These are phyloP conservation scores for Megaceryle torquata DNA, from an alignment of 2,113 vertebrate genomes.

Conservation along the genomic window DNA sequence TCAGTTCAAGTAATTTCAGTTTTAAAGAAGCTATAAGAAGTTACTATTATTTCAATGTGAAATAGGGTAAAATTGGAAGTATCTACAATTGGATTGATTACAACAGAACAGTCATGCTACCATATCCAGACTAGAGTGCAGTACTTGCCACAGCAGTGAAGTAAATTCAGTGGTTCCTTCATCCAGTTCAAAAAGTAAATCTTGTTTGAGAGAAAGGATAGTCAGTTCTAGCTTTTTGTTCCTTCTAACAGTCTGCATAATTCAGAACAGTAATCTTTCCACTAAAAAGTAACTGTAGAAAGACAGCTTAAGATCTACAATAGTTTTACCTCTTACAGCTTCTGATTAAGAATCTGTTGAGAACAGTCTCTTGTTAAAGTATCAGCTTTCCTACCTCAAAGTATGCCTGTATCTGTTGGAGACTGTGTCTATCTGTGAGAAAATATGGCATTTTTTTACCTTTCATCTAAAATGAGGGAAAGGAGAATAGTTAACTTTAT, in stretches of 20 bases:
- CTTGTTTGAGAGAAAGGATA: background rate
- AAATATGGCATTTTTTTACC: background rate
- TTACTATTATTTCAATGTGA: background rate
- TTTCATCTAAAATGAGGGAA: background rate
- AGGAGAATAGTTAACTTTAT: background rate
- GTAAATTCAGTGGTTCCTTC: background rate
- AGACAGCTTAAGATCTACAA: background rate
- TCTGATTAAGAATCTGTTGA: background rate
- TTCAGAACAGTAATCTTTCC: background rate
- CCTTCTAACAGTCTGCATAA: background rate
- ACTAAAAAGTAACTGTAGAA: background rate
- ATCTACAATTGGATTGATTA: background rate
- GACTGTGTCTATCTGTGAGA: background rate
- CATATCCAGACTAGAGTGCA: background rate
- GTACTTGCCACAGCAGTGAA: background rate
- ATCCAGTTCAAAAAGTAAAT: background rate
- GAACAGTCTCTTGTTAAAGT: background rate
- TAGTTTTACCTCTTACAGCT: background rate
- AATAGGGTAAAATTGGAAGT: background rate
- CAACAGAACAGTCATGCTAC: background rate
- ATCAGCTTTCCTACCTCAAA: background rate
- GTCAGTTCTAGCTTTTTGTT: background rate
- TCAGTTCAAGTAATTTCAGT: background rate
- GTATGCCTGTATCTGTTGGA: background rate
- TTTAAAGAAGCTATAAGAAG: background rate